Base-by-base conservation (phyloP, 2,888 invertebrate genomes). In the Pandemis heparana region DNA sequence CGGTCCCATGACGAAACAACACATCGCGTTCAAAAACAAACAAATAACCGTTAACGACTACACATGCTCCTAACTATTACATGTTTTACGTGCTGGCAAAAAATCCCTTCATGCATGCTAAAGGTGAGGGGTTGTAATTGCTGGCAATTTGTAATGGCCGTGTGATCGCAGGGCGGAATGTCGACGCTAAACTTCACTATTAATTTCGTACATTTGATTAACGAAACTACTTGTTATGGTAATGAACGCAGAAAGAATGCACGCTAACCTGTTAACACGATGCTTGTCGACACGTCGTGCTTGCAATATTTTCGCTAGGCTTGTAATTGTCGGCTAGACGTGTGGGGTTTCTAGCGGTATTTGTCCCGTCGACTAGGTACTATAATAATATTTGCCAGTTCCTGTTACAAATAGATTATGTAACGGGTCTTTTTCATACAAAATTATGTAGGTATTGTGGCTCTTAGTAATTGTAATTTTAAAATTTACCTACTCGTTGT, bases 131-230 rank as follows among this genome's bases (percentile, higher is more conserved):
- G 84, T 90, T 87, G 91, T 94, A 94, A 94, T 93, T 85, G 85
- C 83, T 78, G 78, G 92, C 92, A 93, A 94, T 94, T 94, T 94
- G 92, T 93, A 92, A 92, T 92, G 89, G 89, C 89, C 90, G 87
- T 91, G 91, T 90, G 94, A 93, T 93, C 93, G 92, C 91, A 87
- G 87, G 88, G 89, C 86, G 91, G 89, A 89, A 92, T 92, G 91
- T 87, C 85, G 89, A 84, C 87, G 91, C 91, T 93, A 94, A 94
- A 92, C 93, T 92, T 87, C 87, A 89, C 94, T 90, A 93, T 94
- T 94, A 94, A 94, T 94, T 94, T 93, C 89, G 92, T 94, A 92
- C 92, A 94, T 94, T 94, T 94, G 93, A 94, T 94, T 93, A 94
- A 94, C 93, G 92, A 91, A 94, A 94, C 92, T 93, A 92, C 92